Evolutionary conservation across 2,797 vertebrate genomes (phyloP), one percentile per base, ranked within the genome.

Genomic region (Channallabes apus): DNA sequence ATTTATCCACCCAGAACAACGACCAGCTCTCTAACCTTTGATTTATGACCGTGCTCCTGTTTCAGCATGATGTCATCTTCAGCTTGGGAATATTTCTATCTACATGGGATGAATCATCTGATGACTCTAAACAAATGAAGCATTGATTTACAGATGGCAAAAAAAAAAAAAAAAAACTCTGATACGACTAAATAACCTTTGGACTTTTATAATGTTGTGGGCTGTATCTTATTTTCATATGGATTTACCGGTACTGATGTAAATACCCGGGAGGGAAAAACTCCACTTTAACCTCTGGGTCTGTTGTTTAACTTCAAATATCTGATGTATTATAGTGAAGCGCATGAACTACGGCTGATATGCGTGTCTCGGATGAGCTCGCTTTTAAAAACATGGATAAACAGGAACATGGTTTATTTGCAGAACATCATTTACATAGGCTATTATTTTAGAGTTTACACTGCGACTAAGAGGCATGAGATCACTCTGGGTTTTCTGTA

Each of bases 101-200:
- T 29, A 65, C 38, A 80, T 67, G 1, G 8, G 8, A 65, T 65
- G 59, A 65, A 67, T 80, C 61, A 51, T 80, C 78, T 29, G 35
- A 22, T 65, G 61, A 80, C 61, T 80, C 61, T 51, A 46, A 80
- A 46, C 59, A 64, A 80, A 80, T 80, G 24, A 65, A 64, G 35
- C 77, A 79, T 41, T 62, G 35, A 41, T 79, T 62, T 35, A 17
- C 32, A 38, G 59, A n/a, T 51, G n/a, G 41, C 4, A 5, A 20
- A 8, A 61, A 58, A 62, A 6, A 22, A 77, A 58, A 58, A 3
- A 56, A 56, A 56, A 68, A 18, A 35, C 1, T 18, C 8, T 9
- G 35, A 14, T 51, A 29, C 20, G 78, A 65, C 24, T 51, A 80
- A 65, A 80, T 9, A 80, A 12, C 38, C 15, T 77, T 59, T 59